phyloP scores from a whole-genome alignment of 2,888 invertebrate species.

The Netelia inedita region DNA sequence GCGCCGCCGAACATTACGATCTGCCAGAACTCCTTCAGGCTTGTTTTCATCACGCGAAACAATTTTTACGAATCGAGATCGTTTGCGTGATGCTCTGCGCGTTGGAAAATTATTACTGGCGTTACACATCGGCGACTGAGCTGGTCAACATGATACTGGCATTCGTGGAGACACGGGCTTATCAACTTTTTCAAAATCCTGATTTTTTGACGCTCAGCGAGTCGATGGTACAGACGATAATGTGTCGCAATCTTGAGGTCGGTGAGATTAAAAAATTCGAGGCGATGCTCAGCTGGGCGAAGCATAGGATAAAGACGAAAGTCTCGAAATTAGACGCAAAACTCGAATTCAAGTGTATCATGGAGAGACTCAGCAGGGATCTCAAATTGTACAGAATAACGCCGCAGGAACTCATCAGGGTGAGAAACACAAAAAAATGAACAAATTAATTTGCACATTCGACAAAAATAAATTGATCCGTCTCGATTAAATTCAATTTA shows the following conservation, averaged over 20 bases:
- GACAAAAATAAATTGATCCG: too few relatives aligned
- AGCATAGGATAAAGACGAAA: conserved; percentile 91
- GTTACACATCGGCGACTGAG: conserved; percentile 97
- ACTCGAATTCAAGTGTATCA: conserved; percentile 96
- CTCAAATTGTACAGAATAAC: conserved; percentile 96
- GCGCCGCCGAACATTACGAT: conserved; percentile 97
- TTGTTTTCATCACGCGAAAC: conserved; percentile 98
- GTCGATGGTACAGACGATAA: conserved; percentile 97
- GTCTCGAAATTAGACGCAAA: conserved; percentile 91
- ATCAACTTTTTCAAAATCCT: conserved; percentile 92
- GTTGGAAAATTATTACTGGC: conserved; percentile 97
- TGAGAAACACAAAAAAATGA: conserved; percentile 76
- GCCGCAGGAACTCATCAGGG: conserved; percentile 96
- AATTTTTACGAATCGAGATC: conserved; percentile 96
- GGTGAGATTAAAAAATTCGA: conserved; percentile 96
- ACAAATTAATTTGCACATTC: background rate
- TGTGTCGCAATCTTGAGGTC: conserved; percentile 95
- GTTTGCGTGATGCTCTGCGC: conserved; percentile 97
- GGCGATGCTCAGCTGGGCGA: conserved; percentile 96
- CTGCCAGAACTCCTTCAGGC: conserved; percentile 96
- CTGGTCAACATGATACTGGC: conserved; percentile 97
- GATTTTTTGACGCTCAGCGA: conserved; percentile 96
- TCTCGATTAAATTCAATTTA: too few relatives aligned
- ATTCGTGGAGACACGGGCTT: conserved; percentile 95
- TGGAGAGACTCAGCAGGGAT: conserved; percentile 96